Percentiles rank a stretch among this genome's conserved stretches.
phyloP scores from a whole-genome alignment of 1,140 invertebrate species.

The Bombus confusus region DNA sequence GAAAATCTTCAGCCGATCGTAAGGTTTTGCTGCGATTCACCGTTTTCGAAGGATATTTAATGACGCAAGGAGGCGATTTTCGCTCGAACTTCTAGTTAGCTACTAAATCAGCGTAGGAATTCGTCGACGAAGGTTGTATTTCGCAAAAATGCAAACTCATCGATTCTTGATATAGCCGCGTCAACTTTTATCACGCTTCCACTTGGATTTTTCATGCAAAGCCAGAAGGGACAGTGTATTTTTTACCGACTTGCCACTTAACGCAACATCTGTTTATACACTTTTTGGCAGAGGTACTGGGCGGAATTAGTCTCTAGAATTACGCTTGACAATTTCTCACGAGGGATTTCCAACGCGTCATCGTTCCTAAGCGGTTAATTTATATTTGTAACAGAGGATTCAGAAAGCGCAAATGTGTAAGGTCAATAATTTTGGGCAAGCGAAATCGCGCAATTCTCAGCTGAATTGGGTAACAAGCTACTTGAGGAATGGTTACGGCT shows the following conservation, averaged over 20 bases:
- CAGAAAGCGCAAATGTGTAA: neutral
- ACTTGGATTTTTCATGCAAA: neutral
- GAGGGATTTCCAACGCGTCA: too few species aligned
- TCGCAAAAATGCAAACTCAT: neutral
- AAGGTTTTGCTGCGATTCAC: neutral
- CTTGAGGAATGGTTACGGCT: neutral
- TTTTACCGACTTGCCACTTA: neutral
- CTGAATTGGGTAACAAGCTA: neutral
- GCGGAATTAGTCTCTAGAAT: neutral
- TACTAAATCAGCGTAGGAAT: neutral
- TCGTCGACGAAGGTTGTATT: neutral
- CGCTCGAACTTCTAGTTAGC: too few species aligned
- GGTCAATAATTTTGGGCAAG: too few species aligned
- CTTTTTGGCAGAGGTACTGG: constrained; percentile 7
- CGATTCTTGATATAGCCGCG: neutral
- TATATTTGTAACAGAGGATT: neutral
- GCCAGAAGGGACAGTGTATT: constrained; percentile 6
- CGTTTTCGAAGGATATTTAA: too few species aligned
- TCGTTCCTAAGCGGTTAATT: neutral
- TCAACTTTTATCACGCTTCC: neutral
- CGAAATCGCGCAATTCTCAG: neutral
- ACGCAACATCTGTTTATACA: neutral
- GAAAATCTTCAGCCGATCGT: too few species aligned
- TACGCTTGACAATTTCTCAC: neutral
- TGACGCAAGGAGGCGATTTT: neutral